Evolutionary conservation across 2,888 invertebrate species (phyloP).

Genomic region (Malthinus flaveolus): DNA sequence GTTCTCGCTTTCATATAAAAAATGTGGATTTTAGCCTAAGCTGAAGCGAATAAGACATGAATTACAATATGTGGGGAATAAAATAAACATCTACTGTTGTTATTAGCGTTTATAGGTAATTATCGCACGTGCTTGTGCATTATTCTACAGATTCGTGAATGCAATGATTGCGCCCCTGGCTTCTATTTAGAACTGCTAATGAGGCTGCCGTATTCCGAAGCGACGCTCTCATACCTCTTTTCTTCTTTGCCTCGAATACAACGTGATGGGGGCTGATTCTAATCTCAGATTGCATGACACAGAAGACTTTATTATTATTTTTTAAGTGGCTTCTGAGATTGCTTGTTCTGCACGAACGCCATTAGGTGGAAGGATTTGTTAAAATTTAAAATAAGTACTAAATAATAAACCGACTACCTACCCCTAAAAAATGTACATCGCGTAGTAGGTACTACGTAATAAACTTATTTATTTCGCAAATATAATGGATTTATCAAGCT

Average conservation of each 20-base stretch:
- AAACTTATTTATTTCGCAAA: no score
- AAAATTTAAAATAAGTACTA: slow-evolving; percentile 3
- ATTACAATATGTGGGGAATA: not conserved
- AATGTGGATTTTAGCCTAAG: no score
- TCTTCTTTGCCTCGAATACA: slow-evolving; percentile 22
- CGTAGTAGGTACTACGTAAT: no score
- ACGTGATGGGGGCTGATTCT: slow-evolving; percentile 27
- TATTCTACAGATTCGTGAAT: slow-evolving; percentile 44
- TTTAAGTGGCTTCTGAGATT: slow-evolving; percentile 13
- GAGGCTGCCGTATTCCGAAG: slow-evolving; percentile 43
- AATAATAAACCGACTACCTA: not conserved
- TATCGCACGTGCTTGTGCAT: slow-evolving; percentile 43
- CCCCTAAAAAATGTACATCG: not conserved
- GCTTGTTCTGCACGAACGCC: slow-evolving; percentile 17
- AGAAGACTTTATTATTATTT: slow-evolving; percentile 24
- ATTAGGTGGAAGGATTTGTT: not conserved
- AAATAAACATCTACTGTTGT: slow-evolving; percentile 15
- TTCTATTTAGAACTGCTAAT: slow-evolving; percentile 42
- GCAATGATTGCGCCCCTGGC: slow-evolving; percentile 39
- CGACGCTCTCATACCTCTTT: slow-evolving; percentile 24
- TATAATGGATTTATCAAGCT: not conserved
- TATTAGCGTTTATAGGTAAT: slow-evolving; percentile 36
- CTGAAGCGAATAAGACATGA: no score
- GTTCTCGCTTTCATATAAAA: no score
- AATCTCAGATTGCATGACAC: slow-evolving; percentile 25